phyloP scores from a whole-genome alignment of 35 echinoderm and acorn worm genomes.

The Holothuria glaberrima region DNA sequence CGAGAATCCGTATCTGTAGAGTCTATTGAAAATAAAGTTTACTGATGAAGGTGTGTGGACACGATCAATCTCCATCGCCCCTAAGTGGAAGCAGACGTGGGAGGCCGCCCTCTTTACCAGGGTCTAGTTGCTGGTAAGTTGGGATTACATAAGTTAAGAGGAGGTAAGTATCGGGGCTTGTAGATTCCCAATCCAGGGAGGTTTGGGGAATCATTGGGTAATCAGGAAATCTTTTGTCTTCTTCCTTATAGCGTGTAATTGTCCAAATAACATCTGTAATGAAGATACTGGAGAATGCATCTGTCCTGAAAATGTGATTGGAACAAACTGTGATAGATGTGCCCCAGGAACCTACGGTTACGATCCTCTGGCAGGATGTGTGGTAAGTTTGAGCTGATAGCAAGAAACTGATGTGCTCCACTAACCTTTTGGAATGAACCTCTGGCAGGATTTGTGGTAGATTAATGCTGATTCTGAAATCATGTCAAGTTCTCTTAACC shows the following conservation, averaged over 20 bases:
- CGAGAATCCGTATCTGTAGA: background rate
- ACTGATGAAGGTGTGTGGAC: background rate
- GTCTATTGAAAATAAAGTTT: background rate
- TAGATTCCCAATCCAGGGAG: no score
- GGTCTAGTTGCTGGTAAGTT: no score
- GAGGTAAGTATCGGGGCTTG: no score
- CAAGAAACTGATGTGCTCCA: background rate
- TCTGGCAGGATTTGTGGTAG: background rate
- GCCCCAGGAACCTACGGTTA: conserved; percentile 81
- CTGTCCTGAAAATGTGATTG: conserved; percentile 89
- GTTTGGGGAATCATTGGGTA: no score
- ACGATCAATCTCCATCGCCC: no score
- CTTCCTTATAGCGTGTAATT: conserved; percentile 62
- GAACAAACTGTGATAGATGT: conserved; percentile 82
- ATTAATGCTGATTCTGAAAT: background rate
- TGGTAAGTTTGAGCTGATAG: conserved; percentile 56
- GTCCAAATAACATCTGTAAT: conserved; percentile 84
- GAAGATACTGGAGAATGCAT: conserved; percentile 94
- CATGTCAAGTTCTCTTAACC: no score
- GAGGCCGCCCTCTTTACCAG: no score
- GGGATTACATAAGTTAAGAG: no score
- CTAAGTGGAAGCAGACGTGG: no score
- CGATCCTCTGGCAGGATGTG: conserved; percentile 90
- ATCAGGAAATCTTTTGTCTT: background rate
- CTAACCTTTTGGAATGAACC: background rate